Conservation (phyloP, 64 coral and sea anemone genomes). For the Dendronephthya gigantea region DNA sequence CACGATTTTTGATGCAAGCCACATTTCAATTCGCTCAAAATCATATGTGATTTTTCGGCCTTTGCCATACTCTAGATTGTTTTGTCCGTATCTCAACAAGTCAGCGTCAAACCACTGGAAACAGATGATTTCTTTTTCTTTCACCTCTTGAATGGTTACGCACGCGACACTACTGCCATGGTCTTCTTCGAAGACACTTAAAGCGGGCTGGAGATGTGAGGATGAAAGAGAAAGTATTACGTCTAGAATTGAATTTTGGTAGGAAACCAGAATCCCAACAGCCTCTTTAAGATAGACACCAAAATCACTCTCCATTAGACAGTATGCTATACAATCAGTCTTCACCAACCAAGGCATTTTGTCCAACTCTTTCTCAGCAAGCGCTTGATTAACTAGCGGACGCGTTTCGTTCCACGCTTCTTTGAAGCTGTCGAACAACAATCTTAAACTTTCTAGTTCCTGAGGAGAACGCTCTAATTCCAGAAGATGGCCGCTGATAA, state of each 20-base stretch:
- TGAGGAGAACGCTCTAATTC: neutral
- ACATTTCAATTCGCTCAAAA: constrained; percentile 62
- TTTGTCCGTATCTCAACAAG: constrained; percentile 47
- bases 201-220: constrained; percentile 25
- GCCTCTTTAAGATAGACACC: constrained; percentile 51
- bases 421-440: constrained; percentile 57
- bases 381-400: neutral
- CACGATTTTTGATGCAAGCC: constrained; percentile 42
- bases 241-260: constrained; percentile 48
- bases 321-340: constrained; percentile 46
- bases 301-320: constrained; percentile 54
- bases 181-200: constrained; percentile 36
- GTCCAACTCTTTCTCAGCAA: neutral
- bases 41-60: constrained; percentile 59
- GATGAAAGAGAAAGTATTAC: constrained; percentile 43
- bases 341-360: constrained; percentile 49
- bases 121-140: constrained; percentile 48
- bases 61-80: constrained; percentile 60
- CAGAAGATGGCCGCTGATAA: constrained; percentile 45
- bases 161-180: constrained; percentile 19
- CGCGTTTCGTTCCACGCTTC: constrained; percentile 58
- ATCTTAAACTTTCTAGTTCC: neutral
- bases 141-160: constrained; percentile 49
- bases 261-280: constrained; percentile 29
- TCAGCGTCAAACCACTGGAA: constrained; percentile 48